phyloP scores from a whole-genome alignment of 2,888 invertebrate genomes.

The Heliconius ismenius region DNA sequence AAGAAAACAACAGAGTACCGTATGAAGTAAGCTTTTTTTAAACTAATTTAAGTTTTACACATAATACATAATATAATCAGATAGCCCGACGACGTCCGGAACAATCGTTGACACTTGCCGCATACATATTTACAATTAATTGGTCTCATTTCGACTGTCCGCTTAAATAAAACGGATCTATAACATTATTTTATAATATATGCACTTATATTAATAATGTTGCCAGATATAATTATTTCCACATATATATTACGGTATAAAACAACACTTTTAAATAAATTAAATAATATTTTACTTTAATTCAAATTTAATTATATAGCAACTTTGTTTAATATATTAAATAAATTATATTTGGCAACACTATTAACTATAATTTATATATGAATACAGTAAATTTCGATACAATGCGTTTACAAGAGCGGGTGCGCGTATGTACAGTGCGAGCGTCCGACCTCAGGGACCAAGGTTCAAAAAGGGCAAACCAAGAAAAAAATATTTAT shows the following conservation, averaged over 20 bases:
- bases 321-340: background rate
- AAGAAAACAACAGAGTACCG: conserved; percentile 64
- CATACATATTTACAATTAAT: conserved; percentile 63
- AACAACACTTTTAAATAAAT: conserved; percentile 18
- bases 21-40: conserved; percentile 76
- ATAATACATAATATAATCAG: conserved; percentile 61
- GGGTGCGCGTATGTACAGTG: conserved; percentile 19
- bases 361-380: background rate
- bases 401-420: conserved; percentile 6
- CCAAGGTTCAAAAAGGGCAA: conserved; percentile 5
- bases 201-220: conserved; percentile 8
- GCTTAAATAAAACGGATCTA: conserved; percentile 33
- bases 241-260: background rate
- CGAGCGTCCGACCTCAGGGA: conserved; percentile 14
- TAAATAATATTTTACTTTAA: conserved; percentile 8
- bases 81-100: conserved; percentile 34
- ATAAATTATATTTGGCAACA: conserved; percentile 6
- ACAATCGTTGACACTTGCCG: conserved; percentile 51
- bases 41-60: conserved; percentile 74
- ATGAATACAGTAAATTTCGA: conserved; percentile 16
- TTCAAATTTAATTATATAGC: conserved; percentile 19
- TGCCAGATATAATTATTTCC: background rate
- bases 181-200: conserved; percentile 14
- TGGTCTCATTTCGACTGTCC: conserved; percentile 33
- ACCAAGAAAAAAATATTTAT: conserved; percentile 40